Evolutionary conservation across 2,888 invertebrate species (phyloP), one percentile per base, ranked within the genome.

Genomic region (Caenorhabditis uteleia): DNA sequence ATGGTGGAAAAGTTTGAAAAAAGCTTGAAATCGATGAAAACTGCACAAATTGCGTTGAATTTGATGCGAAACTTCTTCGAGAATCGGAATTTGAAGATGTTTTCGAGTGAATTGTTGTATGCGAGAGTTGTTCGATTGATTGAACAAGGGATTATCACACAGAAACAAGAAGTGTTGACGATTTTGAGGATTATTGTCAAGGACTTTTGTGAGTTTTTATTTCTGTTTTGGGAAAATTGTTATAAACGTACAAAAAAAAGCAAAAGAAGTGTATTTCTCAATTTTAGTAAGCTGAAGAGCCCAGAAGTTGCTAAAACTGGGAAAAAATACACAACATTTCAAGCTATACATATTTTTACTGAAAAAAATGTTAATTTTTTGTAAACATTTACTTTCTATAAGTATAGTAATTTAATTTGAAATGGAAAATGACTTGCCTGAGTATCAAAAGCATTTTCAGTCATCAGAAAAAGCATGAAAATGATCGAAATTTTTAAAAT

Each of bases 111-210:
- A 16, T 33, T 64, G 16, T 26, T 54, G 1, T 39, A 42, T n/a
- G 48, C 54, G 12, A 47, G 58, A 21, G 46, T 64, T 21, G 36
- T 54, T 12, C 26, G 54, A 4, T 46, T 64, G 14, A 38, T 58
- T 16, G 33, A 45, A 21, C 27, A 46, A 8, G 64, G 50, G 16
- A 8, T 46, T 16, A 58, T 64, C 33, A 58, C 53, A 7, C 58
- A 64, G 21, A 64, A 64, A 40, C 64, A 64, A 29, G 49, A 64
- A 42, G 42, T 58, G 54, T 33, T 64, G 6, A 54, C 64, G 4
- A 46, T 64, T 25, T 25, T 64, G 0, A 23, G 45, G 14, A 27
- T 45, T 20, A 50, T 64, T 40, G 47, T 57, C 31, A 43, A 45
- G 7, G 62, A 62, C 49, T 40, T 64, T 3, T 40, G 61, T 55